Evolutionary conservation across 1,140 invertebrate genomes (phyloP).

Genomic region (Cotesia chilonis): DNA sequence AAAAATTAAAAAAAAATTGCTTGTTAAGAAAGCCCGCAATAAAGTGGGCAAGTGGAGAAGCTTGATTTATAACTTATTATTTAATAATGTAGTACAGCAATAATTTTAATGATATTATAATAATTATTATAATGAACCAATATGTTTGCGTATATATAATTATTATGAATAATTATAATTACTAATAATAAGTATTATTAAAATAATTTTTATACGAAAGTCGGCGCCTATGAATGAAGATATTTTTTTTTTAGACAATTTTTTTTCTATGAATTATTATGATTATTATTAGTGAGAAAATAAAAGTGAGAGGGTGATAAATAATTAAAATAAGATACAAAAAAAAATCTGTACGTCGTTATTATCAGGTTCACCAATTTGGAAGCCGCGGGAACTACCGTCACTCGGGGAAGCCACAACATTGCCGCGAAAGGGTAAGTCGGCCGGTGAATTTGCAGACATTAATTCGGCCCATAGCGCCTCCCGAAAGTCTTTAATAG

Average conservation of each 20-base stretch:
- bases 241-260: conserved; percentile 17
- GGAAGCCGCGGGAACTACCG: conserved; percentile 64
- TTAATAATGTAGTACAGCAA: not conserved
- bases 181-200: conserved; percentile 22
- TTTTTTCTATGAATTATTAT: too few species aligned
- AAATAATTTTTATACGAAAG: conserved; percentile 20
- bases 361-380: conserved; percentile 61
- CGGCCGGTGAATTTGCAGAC: conserved; percentile 61
- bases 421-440: conserved; percentile 65
- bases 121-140: conserved; percentile 20
- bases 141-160: not conserved
- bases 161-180: conserved; percentile 3
- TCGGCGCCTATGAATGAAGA: conserved; percentile 41
- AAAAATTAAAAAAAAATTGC: too few species aligned
- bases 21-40: not conserved
- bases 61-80: conserved; percentile 21
- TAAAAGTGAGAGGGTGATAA: not conserved
- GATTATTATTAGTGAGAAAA: too few species aligned
- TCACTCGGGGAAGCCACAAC: conserved; percentile 64
- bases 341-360: conserved; percentile 37
- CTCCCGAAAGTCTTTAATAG: conserved; percentile 64
- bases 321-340: conserved; percentile 10
- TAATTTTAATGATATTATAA: not conserved
- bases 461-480: conserved; percentile 63
- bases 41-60: conserved; percentile 25